Base-by-base conservation (phyloP, 2,113 vertebrate species). In the Apodemus speciosus region DNA sequence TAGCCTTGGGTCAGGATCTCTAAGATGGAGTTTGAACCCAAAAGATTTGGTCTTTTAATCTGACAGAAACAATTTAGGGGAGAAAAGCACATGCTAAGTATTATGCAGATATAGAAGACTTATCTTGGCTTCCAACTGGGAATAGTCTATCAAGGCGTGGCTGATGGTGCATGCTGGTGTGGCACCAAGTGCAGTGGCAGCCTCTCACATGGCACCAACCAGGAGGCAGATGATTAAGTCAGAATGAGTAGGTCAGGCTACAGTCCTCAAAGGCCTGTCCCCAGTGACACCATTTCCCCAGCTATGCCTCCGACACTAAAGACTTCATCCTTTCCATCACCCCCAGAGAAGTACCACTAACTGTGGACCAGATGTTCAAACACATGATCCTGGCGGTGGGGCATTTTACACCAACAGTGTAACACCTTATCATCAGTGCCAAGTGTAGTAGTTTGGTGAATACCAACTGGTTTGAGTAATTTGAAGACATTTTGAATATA, bases 401-500 rank as follows among this genome's bases (percentile, higher is more conserved):
- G 4, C 18, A 21, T 56, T 56, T 80, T 10, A 58, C 10, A 25
- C 32, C 15, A 2, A 25, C 56, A 56, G 18, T 51, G 20, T 58
- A 25, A 23, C 4, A 25, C 20, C 38, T 58, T 4, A 80, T 49
- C 49, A 46, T 51, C 18, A 76, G 43, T 88, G 9, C 3, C 76
- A 6, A 1, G 60, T 89, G 53, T 21, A 35, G 53, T 53, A 43
- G 25, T 89, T 91, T 89, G 68, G 58, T 85, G 76, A 86, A 81
- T 94, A 72, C 62, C 30, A 77, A 35, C 18, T 46, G 43, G 4
- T 56, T 66, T 69, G 62, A 3, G 68, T 3, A 49, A 68, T 69
- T 73, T 56, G 66, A 90, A 92, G 84, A 92, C 88, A 88, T 83
- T 46, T 27, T 73, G 40, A 73, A 43, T 46, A 25, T 27, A 73